These are phyloP conservation scores for Plodia interpunctella DNA, from an alignment of 1,140 invertebrate species.

Conservation along the genomic window DNA sequence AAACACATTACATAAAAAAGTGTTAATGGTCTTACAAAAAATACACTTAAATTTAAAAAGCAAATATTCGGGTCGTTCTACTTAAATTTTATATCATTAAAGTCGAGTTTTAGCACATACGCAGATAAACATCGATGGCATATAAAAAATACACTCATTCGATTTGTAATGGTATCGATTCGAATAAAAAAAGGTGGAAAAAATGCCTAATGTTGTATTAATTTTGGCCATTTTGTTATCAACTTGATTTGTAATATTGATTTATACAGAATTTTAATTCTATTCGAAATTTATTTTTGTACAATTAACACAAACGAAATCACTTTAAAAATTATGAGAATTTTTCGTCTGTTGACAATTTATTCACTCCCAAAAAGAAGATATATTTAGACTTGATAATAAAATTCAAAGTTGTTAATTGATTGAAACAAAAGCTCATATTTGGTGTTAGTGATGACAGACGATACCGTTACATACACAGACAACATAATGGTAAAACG, in stretches of 20 bases:
- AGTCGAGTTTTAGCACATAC: constrained; percentile 5
- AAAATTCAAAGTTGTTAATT: background rate
- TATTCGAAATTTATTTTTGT: no score
- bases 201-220: background rate
- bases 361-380: background rate
- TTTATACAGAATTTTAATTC: background rate
- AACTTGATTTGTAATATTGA: background rate
- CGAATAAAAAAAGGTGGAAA: background rate
- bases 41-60: background rate
- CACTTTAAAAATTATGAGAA: no score
- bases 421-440: background rate
- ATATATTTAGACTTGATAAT: background rate
- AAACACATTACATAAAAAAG: background rate
- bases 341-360: no score
- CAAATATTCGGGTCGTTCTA: background rate
- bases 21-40: background rate
- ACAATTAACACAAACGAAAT: no score
- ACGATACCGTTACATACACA: background rate
- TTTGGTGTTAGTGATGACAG: background rate
- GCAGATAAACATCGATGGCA: constrained; percentile 1
- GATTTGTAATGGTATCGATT: constrained; percentile 8
- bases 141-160: constrained; percentile 11
- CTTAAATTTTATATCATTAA: background rate
- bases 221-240: background rate
- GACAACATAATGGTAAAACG: background rate